Percentiles rank a stretch among this genome's conserved stretches.
Evolutionary conservation across 2,888 invertebrate species (phyloP).

Genomic region (Drosophila niveifrons): DNA sequence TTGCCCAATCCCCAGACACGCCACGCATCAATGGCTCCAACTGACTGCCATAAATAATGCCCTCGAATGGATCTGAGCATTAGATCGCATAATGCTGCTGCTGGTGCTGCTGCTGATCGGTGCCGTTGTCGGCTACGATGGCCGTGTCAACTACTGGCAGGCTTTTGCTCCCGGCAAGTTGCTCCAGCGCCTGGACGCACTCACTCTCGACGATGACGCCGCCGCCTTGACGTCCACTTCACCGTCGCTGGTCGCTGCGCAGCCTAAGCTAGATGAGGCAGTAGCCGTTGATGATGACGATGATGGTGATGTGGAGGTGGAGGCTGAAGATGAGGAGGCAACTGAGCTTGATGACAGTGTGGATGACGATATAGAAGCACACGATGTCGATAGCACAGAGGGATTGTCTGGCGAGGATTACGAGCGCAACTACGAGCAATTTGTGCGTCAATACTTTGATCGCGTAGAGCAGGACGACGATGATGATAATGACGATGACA

Average conservation of each 20-base stretch:
- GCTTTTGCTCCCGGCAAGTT: conserved; percentile 71
- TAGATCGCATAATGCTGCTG: conserved; percentile 42
- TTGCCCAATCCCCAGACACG: conserved; percentile 35
- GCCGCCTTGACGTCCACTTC: not conserved
- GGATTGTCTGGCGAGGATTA: conserved; percentile 72
- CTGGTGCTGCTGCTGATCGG: conserved; percentile 46
- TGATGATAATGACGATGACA: conserved; percentile 34
- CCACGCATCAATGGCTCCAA: conserved; percentile 39
- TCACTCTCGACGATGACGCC: conserved; percentile 34
- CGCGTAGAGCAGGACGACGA: conserved; percentile 82
- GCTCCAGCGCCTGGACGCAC: conserved; percentile 64
- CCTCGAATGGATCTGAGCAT: conserved; percentile 10
- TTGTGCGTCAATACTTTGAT: conserved; percentile 82
- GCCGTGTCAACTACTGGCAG: conserved; percentile 69
- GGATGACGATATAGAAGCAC: conserved; percentile 31
- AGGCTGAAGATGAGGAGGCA: conserved; percentile 2
- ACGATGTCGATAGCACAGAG: conserved; percentile 47
- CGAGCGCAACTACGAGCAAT: conserved; percentile 82
- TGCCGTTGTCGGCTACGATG: conserved; percentile 55
- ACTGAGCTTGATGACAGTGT: conserved; percentile 5
- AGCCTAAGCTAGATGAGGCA: conserved; percentile 51
- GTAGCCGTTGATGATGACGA: conserved; percentile 6
- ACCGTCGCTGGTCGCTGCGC: conserved; percentile 16
- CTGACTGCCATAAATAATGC: conserved; percentile 37
- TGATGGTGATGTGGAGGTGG: not conserved